phyloP scores from a whole-genome alignment of 2,113 vertebrate genomes.

The Hymenochirus boettgeri region DNA sequence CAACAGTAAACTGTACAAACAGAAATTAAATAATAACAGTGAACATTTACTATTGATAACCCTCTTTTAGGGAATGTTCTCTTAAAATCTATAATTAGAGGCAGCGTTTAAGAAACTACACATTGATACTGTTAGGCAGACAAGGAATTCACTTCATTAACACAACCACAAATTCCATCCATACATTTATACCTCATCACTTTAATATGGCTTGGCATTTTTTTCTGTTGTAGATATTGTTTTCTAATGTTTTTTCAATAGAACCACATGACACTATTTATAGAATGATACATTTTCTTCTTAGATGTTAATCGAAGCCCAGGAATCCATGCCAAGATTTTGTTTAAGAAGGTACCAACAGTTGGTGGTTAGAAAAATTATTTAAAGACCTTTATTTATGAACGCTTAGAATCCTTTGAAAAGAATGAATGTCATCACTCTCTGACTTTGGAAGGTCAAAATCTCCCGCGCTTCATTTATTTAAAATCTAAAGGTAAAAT shows the following conservation, averaged over 20 bases:
- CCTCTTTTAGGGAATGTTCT: no score
- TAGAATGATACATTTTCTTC: slow-evolving; percentile 36
- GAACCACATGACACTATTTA: slow-evolving; percentile 17
- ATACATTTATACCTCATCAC: slow-evolving; percentile 44
- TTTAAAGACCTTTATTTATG: neutral
- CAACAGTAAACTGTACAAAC: no score
- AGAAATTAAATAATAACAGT: no score
- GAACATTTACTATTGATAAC: no score
- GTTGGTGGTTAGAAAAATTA: slow-evolving; percentile 26
- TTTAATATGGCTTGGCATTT: slow-evolving; percentile 32
- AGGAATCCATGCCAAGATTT: neutral
- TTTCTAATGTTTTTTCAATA: slow-evolving; percentile 26
- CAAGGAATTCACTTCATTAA: slow-evolving; percentile 39
- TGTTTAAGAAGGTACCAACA: slow-evolving; percentile 26
- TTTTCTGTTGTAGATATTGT: slow-evolving; percentile 27
- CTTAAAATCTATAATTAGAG: no score
- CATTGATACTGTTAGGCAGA: slow-evolving; percentile 15
- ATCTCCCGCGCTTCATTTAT: neutral
- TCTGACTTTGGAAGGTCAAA: slow-evolving; percentile 4
- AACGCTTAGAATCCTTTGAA: neutral
- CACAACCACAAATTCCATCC: slow-evolving; percentile 41
- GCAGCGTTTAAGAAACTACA: no score
- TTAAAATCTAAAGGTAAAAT: no score
- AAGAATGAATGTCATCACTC: slow-evolving; percentile 20
- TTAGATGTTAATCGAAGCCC: slow-evolving; percentile 38